A percentile compares a stretch with the other conserved stretches of the same genome.
phyloP scores from a whole-genome alignment of 1,140 invertebrate genomes.

The Trichomalopsis sarcophagae region DNA sequence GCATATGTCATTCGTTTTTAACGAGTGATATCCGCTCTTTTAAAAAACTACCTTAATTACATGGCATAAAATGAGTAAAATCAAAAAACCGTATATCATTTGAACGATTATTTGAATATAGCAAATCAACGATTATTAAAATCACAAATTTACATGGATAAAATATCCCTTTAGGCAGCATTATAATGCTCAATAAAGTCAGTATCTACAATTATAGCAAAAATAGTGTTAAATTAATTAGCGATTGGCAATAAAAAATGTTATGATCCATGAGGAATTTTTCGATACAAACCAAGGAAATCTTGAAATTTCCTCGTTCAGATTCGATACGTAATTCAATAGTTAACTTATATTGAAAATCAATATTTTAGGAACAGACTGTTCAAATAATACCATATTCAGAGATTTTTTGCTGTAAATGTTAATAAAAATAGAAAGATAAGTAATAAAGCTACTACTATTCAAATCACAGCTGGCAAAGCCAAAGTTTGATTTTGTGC shows the following conservation, averaged over 20 bases:
- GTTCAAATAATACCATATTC: background rate
- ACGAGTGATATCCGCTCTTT: background rate
- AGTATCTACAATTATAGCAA: slow-evolving; percentile 36
- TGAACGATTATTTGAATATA: background rate
- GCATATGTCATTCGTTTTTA: background rate
- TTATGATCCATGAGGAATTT: slow-evolving; percentile 14
- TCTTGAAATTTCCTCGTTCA: background rate
- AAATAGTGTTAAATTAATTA: slow-evolving; percentile 32
- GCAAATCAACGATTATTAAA: slow-evolving; percentile 11
- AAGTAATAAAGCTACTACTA: background rate
- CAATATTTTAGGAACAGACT: background rate
- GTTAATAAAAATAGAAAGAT: background rate
- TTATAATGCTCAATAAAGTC: background rate
- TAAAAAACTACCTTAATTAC: background rate
- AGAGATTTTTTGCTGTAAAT: background rate
- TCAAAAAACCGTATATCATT: background rate
- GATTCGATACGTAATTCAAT: background rate
- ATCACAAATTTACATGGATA: background rate
- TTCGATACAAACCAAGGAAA: background rate
- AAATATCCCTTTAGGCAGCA: slow-evolving; percentile 3
- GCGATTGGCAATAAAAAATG: background rate
- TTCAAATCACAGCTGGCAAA: background rate
- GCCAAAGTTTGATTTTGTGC: background rate
- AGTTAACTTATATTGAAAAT: background rate
- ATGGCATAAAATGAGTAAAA: background rate